These are phyloP conservation scores for Allacma fusca DNA, from an alignment of 2,888 invertebrate species.

Conservation along the genomic window DNA sequence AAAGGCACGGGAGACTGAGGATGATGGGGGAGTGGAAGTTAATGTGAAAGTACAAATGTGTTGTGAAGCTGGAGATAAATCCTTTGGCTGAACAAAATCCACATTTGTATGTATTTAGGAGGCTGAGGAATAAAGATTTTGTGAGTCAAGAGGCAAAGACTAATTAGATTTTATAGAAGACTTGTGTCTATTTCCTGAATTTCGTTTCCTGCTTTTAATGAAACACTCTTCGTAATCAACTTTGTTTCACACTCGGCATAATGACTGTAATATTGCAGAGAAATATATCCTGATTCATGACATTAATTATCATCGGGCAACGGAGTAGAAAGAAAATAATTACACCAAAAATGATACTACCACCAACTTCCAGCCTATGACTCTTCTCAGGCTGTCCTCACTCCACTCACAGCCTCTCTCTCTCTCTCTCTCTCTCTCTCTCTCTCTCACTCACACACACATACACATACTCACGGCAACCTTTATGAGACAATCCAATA, in stretches of 20 bases:
- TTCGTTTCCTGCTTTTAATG: slow-evolving; percentile 61
- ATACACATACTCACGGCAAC: no score
- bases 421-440: slow-evolving; percentile 6
- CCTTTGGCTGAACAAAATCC: slow-evolving; percentile 32
- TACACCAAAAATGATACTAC: slow-evolving; percentile 39
- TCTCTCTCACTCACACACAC: neutral
- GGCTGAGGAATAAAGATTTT: slow-evolving; percentile 30
- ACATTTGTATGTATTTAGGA: slow-evolving; percentile 49
- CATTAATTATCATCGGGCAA: slow-evolving; percentile 61
- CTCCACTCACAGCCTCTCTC: neutral
- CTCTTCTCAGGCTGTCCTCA: neutral
- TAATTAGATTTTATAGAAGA: slow-evolving; percentile 59
- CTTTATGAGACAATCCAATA: no score
- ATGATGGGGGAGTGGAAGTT: slow-evolving; percentile 34
- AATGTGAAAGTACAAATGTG: slow-evolving; percentile 38
- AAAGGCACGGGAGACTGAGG: slow-evolving; percentile 22
- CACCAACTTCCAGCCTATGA: slow-evolving; percentile 1
- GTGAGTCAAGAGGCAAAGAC: slow-evolving; percentile 43
- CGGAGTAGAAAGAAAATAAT: slow-evolving; percentile 60
- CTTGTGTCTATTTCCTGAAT: slow-evolving; percentile 54
- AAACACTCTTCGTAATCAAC: slow-evolving; percentile 57
- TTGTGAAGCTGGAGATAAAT: slow-evolving; percentile 28
- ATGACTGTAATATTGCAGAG: slow-evolving; percentile 54
- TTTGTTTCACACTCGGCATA: slow-evolving; percentile 59
- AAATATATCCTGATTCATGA: slow-evolving; percentile 57